Percentiles rank a stretch among this genome's conserved stretches.
phyloP scores from a whole-genome alignment of 2,888 invertebrate genomes.

The Acanthosepion pharaonis region DNA sequence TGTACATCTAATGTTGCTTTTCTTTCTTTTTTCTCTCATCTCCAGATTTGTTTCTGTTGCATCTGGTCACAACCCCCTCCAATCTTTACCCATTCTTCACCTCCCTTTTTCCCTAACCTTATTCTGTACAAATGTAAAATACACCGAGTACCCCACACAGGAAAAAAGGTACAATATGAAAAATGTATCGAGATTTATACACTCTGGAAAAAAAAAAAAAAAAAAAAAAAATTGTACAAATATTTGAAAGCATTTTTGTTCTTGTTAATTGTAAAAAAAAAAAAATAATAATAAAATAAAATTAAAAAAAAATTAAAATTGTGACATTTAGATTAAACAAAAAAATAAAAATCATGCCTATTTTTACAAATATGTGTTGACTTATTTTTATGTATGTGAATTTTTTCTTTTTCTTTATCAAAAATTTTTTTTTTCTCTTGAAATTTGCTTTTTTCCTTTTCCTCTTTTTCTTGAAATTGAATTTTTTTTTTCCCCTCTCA shows the following conservation, averaged over 20 bases:
- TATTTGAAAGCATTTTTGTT: slow-evolving; percentile 2
- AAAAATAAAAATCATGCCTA: slow-evolving; percentile 42
- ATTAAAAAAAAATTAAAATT: not conserved
- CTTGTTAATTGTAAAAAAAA: slow-evolving; percentile 44
- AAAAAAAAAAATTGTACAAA: not conserved
- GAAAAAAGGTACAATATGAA: not conserved
- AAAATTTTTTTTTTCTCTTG: too few species aligned
- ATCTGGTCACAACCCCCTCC: not conserved
- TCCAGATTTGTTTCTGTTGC: slow-evolving; percentile 22
- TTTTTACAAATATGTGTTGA: slow-evolving; percentile 40
- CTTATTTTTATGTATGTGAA: not conserved
- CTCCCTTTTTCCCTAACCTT: not conserved
- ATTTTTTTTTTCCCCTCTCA: too few species aligned
- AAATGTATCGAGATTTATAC: not conserved
- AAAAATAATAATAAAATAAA: not conserved
- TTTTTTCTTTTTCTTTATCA: not conserved
- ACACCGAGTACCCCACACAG: not conserved
- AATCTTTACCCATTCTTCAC: not conserved
- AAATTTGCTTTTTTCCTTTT: too few species aligned
- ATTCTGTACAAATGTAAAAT: not conserved
- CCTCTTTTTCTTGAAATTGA: too few species aligned
- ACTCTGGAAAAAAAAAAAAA: not conserved
- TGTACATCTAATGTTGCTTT: not conserved
- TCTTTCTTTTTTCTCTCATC: not conserved
- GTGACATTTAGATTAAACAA: slow-evolving; percentile 44